phyloP scores from a whole-genome alignment of 2,888 invertebrate species.

The Coenonympha arcania region DNA sequence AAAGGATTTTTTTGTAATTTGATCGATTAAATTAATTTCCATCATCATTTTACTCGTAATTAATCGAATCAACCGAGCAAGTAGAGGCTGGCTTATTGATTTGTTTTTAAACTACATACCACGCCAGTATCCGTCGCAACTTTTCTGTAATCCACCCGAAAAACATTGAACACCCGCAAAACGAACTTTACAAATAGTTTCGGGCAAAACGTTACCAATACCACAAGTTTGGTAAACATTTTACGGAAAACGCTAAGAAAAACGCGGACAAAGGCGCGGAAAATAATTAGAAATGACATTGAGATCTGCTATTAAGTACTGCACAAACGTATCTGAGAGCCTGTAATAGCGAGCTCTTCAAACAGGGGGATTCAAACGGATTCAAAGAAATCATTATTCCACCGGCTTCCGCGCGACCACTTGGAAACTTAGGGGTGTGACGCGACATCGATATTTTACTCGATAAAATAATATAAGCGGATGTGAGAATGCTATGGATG shows the following conservation, averaged over 20 bases:
- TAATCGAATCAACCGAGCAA: too few relatives aligned
- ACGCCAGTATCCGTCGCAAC: background rate
- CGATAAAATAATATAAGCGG: too few relatives aligned
- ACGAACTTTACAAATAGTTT: slow-evolving; percentile 1
- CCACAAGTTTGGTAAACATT: slow-evolving; percentile 14
- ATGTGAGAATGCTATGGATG: too few relatives aligned
- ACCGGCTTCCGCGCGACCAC: slow-evolving; percentile 70
- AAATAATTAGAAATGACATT: slow-evolving; percentile 67
- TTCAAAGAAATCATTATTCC: slow-evolving; percentile 74
- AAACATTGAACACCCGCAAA: slow-evolving; percentile 2
- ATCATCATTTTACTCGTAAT: too few relatives aligned
- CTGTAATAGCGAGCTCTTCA: slow-evolving; percentile 68
- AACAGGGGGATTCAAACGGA: slow-evolving; percentile 60
- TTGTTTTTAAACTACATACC: background rate
- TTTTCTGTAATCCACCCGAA: background rate
- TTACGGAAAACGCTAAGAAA: slow-evolving; percentile 17
- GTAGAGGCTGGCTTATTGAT: too few relatives aligned
- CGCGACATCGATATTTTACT: too few relatives aligned
- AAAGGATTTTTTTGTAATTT: too few relatives aligned
- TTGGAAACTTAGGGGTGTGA: slow-evolving; percentile 53
- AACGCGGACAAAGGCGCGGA: slow-evolving; percentile 56
- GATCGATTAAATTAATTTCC: too few relatives aligned
- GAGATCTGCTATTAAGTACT: slow-evolving; percentile 66
- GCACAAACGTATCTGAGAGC: slow-evolving; percentile 63
- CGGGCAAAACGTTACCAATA: slow-evolving; percentile 4